These are phyloP conservation scores for Stenodera caucasica DNA, from an alignment of 2,888 invertebrate genomes.

Conservation along the genomic window DNA sequence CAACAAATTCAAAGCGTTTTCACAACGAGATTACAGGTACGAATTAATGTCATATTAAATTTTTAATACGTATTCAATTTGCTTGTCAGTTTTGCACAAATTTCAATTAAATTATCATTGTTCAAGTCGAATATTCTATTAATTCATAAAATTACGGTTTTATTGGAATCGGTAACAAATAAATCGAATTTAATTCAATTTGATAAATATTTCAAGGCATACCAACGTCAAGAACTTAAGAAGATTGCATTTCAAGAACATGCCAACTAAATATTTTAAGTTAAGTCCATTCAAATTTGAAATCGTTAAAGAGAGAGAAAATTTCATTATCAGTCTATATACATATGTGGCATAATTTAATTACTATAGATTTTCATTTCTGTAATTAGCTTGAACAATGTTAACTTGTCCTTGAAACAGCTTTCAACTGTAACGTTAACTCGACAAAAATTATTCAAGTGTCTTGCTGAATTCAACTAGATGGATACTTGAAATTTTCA, in stretches of 20 bases:
- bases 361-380: not conserved
- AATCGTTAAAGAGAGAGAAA: not conserved
- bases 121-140: not conserved
- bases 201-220: no score
- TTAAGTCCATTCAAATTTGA: no score
- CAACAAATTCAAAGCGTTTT: not conserved
- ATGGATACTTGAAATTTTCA: not conserved
- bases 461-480: not conserved
- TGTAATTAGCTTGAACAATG: not conserved
- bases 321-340: no score
- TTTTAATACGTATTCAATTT: not conserved
- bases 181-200: no score
- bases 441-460: conserved; percentile 2
- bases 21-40: not conserved
- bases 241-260: no score
- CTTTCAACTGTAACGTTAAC: not conserved
- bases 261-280: no score
- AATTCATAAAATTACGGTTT: not conserved
- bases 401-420: not conserved
- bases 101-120: not conserved
- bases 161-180: no score
- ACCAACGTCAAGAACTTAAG: no score
- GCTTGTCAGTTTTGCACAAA: not conserved
- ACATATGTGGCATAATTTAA: no score
- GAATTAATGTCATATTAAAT: not conserved